Conservation (phyloP, 2,797 vertebrate species). For the Clamator glandarius region DNA sequence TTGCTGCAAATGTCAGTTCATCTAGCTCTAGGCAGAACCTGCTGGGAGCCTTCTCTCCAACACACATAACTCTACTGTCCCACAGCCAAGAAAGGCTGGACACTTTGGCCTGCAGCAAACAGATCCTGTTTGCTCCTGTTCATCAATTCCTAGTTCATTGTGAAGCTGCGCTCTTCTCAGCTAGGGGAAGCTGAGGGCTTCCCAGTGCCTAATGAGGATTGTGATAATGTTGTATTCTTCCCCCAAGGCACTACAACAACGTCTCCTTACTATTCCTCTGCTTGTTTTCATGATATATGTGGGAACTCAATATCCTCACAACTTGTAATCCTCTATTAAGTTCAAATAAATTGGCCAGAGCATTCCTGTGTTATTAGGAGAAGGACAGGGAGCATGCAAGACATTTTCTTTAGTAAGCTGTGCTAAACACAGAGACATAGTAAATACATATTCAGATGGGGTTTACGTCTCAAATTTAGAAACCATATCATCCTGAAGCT, state of each 20-base stretch:
- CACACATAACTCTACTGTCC: background rate
- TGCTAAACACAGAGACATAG: background rate
- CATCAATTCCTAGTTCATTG: background rate
- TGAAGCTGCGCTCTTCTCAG: background rate
- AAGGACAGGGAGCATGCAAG: background rate
- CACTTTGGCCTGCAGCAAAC: background rate
- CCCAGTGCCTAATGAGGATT: background rate
- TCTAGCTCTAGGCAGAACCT: background rate
- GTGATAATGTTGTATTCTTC: background rate
- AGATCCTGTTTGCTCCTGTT: background rate
- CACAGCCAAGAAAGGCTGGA: background rate
- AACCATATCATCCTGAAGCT: background rate
- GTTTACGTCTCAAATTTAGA: background rate
- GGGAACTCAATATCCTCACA: background rate
- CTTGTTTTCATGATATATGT: rapidly evolving
- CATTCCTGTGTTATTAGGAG: background rate
- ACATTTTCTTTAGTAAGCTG: background rate
- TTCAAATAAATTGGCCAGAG: background rate
- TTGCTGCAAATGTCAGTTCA: background rate
- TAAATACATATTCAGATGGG: background rate
- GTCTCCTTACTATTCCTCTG: background rate
- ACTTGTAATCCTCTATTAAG: background rate
- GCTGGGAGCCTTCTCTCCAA: background rate
- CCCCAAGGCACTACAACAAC: background rate
- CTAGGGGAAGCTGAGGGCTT: background rate